These are phyloP conservation scores for Pedionomus torquatus DNA, from an alignment of 2,113 vertebrate genomes.

Conservation along the genomic window DNA sequence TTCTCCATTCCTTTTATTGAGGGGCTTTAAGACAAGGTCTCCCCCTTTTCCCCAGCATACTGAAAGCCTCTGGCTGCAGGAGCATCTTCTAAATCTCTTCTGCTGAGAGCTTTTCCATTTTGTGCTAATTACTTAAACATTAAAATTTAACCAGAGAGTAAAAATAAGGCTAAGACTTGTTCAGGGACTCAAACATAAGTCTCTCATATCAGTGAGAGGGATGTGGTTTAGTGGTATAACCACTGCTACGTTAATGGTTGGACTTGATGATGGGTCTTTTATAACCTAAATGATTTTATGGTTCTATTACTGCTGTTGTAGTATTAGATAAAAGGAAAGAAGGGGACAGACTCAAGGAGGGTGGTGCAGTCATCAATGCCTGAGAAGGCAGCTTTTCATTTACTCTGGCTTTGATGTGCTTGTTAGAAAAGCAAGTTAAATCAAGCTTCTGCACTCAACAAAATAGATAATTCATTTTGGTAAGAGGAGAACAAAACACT, in stretches of 20 bases:
- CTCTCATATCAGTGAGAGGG: background rate
- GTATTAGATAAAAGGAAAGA: background rate
- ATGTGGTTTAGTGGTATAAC: background rate
- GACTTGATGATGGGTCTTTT: background rate
- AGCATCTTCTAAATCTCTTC: background rate
- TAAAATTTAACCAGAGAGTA: slow-evolving; percentile 15
- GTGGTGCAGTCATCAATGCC: background rate
- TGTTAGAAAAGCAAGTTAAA: background rate
- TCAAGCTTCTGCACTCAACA: background rate
- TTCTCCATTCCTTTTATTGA: background rate
- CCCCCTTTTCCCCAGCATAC: background rate
- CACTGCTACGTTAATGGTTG: background rate
- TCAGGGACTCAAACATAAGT: background rate
- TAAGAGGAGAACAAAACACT: background rate
- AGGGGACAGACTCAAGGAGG: background rate
- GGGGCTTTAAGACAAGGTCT: background rate
- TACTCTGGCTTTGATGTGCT: background rate
- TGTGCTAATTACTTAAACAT: background rate
- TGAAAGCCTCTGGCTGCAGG: background rate
- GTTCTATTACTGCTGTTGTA: background rate
- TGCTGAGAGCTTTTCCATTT: slow-evolving; percentile 11
- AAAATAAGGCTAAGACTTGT: slow-evolving; percentile 10
- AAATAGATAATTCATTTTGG: background rate
- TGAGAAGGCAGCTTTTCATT: background rate
- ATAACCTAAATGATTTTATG: background rate